Evolutionary conservation across 2,888 invertebrate genomes (phyloP).

Genomic region (Eristalis intricaria): DNA sequence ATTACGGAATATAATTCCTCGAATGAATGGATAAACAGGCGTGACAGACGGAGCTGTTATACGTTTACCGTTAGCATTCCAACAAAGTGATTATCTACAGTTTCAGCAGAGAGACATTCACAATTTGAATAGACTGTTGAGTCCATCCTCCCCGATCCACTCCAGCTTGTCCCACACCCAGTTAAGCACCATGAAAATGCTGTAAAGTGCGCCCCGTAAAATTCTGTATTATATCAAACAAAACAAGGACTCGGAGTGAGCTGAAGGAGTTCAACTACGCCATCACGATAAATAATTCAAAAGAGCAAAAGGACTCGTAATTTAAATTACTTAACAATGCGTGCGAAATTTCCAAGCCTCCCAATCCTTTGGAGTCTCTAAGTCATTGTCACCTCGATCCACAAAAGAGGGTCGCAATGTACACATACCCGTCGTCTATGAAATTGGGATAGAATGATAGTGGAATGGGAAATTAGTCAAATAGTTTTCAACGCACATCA

Average conservation of each 20-base stretch:
- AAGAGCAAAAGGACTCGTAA: slow-evolving; percentile 51
- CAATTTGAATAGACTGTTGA: too few species aligned
- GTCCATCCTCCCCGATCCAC: too few species aligned
- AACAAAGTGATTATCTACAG: too few species aligned
- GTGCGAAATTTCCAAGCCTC: slow-evolving; percentile 29
- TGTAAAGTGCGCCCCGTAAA: background rate
- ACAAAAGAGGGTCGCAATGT: slow-evolving; percentile 14
- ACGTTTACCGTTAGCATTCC: too few species aligned
- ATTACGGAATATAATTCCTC: too few species aligned
- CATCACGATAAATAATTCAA: slow-evolving; percentile 57
- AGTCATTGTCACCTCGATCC: slow-evolving; percentile 18
- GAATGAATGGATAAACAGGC: too few species aligned
- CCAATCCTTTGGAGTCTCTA: slow-evolving; percentile 5
- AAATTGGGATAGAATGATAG: slow-evolving; percentile 31
- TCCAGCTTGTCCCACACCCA: too few species aligned
- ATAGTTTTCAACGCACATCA: slow-evolving; percentile 53
- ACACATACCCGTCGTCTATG: background rate
- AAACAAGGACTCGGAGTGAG: slow-evolving; percentile 8
- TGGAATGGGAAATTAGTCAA: slow-evolving; percentile 37
- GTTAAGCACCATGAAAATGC: too few species aligned
- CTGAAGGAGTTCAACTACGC: slow-evolving; percentile 11
- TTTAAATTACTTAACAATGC: slow-evolving; percentile 59
- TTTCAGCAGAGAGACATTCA: too few species aligned
- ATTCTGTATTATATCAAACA: background rate
- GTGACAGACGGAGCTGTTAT: too few species aligned